These are phyloP conservation scores for Prionace glauca DNA, from an alignment of 2,797 vertebrate species.

Conservation along the genomic window DNA sequence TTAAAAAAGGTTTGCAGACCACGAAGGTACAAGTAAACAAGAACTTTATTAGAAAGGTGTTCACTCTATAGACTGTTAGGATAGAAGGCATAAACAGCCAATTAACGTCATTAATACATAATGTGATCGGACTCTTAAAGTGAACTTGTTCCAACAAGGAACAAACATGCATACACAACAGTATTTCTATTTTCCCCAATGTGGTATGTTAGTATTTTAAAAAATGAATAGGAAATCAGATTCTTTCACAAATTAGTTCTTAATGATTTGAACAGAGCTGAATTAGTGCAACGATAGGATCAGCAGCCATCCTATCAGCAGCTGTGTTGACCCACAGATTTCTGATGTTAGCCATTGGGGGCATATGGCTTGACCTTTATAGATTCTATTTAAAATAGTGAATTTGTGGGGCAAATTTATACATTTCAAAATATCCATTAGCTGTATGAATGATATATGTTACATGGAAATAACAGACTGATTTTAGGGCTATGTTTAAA, in stretches of 20 bases:
- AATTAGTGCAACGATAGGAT: conserved; percentile 64
- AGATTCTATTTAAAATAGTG: conserved; percentile 63
- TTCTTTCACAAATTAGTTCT: background rate
- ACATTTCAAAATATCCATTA: conserved; percentile 62
- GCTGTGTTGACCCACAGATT: conserved; percentile 55
- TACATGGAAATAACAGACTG: conserved; percentile 60
- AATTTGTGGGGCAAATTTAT: conserved; percentile 69
- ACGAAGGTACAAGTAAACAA: too few relatives aligned
- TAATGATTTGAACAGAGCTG: conserved; percentile 49
- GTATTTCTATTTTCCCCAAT: background rate
- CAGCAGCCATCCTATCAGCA: conserved; percentile 61
- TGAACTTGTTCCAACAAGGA: too few relatives aligned
- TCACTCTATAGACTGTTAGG: too few relatives aligned
- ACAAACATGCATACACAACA: too few relatives aligned
- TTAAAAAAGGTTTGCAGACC: too few relatives aligned
- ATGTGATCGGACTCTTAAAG: background rate
- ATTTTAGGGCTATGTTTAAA: background rate
- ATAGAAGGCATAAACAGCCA: too few relatives aligned
- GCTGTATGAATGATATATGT: conserved; percentile 65
- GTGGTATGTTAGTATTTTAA: background rate
- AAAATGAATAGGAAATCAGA: background rate
- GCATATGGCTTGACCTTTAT: conserved; percentile 69
- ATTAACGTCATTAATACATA: too few relatives aligned
- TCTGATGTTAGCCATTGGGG: conserved; percentile 67
- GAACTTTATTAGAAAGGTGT: too few relatives aligned